Conservation (phyloP, 1,140 invertebrate genomes). For the Drosophila nannoptera region DNA sequence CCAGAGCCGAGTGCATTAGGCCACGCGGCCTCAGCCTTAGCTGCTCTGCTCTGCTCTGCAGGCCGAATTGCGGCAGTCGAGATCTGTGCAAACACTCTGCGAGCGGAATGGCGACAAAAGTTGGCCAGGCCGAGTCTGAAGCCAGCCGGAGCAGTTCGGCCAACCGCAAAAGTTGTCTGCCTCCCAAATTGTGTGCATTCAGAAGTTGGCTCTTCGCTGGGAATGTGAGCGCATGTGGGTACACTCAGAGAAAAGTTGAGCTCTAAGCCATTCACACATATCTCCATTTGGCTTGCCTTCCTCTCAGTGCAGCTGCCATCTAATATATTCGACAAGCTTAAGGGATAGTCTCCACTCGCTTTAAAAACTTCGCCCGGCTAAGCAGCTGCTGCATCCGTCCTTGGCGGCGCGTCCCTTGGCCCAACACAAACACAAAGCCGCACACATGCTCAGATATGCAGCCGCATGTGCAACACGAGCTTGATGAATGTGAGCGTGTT, state of each 20-base stretch:
- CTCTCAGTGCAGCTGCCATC: no score
- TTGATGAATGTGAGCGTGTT: not conserved
- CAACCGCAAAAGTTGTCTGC: not conserved
- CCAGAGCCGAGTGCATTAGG: conserved; percentile 21
- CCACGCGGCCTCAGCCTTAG: no score
- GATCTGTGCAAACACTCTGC: conserved; percentile 42
- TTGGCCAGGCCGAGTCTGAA: not conserved
- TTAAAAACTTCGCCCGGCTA: no score
- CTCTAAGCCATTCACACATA: no score
- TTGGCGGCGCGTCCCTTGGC: no score
- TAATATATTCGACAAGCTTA: no score
- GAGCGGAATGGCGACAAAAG: conserved; percentile 30
- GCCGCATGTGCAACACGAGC: not conserved
- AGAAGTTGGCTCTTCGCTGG: not conserved
- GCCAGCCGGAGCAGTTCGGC: no score
- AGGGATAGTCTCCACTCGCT: no score
- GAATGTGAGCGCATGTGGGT: not conserved
- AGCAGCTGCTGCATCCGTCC: no score
- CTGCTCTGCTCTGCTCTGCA: conserved; percentile 5
- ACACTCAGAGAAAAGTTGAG: conserved; percentile 1
- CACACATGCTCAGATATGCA: not conserved
- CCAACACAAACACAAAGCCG: not conserved
- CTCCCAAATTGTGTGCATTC: conserved; percentile 3
- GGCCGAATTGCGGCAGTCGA: conserved; percentile 17
- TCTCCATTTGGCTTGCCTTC: no score